Evolutionary conservation across 2,888 invertebrate genomes (phyloP).

Genomic region (Tachina grossa): DNA sequence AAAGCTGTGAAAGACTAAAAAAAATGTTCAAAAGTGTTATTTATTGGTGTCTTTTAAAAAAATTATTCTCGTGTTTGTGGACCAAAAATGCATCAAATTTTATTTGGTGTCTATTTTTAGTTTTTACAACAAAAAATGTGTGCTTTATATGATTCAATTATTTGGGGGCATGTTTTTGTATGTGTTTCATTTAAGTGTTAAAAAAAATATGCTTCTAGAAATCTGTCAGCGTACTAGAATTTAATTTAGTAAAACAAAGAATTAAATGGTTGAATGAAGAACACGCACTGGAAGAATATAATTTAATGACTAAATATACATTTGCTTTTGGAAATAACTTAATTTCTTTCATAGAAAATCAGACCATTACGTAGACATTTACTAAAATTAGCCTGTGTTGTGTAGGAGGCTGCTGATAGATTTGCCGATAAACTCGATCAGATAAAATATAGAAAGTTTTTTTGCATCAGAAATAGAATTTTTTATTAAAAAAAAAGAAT

Average conservation of each 20-base stretch:
- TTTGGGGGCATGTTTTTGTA: conserved; percentile 24
- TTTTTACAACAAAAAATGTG: conserved; percentile 13
- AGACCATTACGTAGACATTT: neutral
- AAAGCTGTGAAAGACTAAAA: neutral
- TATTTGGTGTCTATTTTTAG: conserved; percentile 34
- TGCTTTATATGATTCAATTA: neutral
- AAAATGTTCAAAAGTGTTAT: neutral
- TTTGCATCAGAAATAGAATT: neutral
- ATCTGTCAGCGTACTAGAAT: conserved; percentile 10
- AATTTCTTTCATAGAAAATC: neutral
- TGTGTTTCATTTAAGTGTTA: neutral
- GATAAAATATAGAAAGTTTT: neutral
- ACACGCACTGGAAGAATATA: neutral
- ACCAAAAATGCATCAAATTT: conserved; percentile 2
- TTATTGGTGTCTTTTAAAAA: neutral
- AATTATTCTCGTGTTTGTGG: neutral
- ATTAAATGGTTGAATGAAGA: neutral
- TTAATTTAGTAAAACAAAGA: neutral
- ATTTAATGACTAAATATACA: neutral
- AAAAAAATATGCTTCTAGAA: neutral
- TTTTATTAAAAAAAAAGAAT: neutral
- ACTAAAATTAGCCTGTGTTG: conserved; percentile 14
- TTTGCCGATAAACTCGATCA: neutral
- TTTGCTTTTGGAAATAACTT: conserved; percentile 3
- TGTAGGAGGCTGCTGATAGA: neutral